These are phyloP conservation scores for Caenorhabditis imperialis DNA, from an alignment of 2,888 invertebrate species.

Conservation along the genomic window DNA sequence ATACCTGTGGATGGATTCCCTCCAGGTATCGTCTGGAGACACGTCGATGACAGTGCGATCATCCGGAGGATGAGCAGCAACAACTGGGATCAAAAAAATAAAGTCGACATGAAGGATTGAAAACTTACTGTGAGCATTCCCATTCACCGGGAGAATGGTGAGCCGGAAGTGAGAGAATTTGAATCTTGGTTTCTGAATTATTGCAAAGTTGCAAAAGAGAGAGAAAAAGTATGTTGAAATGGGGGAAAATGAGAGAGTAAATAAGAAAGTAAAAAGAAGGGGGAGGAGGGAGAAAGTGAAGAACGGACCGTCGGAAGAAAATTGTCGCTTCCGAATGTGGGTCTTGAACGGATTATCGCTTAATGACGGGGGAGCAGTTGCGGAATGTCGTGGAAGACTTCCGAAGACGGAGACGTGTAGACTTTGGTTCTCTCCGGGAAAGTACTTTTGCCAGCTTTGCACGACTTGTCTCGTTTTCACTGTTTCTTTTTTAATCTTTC, in stretches of 20 bases:
- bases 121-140: conserved; percentile 47
- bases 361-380: conserved; percentile 15
- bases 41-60: conserved; percentile 4
- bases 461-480: background rate
- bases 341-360: conserved; percentile 46
- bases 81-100: conserved; percentile 6
- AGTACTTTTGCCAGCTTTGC: conserved; percentile 11
- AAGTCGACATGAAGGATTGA: background rate
- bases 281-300: conserved; percentile 1
- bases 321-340: conserved; percentile 24
- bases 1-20: conserved; percentile 23
- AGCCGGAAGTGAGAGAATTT: background rate
- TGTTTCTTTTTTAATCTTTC: background rate
- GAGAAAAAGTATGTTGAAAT: background rate
- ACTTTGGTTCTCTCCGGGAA: conserved; percentile 14
- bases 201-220: background rate
- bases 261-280: background rate
- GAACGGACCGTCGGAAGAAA: conserved; percentile 6
- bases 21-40: conserved; percentile 24
- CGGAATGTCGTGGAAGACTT: background rate
- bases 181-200: conserved; percentile 10
- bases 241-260: too few relatives aligned
- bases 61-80: conserved; percentile 35
- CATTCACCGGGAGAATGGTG: conserved; percentile 18
- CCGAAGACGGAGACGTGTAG: conserved; percentile 1